phyloP scores from a whole-genome alignment of 2,888 invertebrate genomes.

The Erebia aethiops region DNA sequence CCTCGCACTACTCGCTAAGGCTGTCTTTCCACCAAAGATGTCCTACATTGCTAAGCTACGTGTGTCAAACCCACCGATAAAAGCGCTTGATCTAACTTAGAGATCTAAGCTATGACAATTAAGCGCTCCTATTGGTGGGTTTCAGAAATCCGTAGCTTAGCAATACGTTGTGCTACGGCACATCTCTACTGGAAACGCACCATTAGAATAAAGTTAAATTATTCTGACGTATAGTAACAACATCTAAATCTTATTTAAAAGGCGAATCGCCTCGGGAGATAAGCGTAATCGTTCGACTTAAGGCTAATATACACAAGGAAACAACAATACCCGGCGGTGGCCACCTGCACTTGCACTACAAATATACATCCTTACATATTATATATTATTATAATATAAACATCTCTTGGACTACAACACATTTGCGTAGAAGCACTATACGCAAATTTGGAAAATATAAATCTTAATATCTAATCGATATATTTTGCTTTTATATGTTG shows the following conservation, averaged over 20 bases:
- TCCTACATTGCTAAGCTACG: no score
- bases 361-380: slow-evolving; percentile 33
- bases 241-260: slow-evolving; percentile 74
- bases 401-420: slow-evolving; percentile 8
- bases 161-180: no score
- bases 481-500: neutral
- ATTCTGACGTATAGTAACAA: slow-evolving; percentile 69
- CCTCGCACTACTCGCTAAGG: slow-evolving; percentile 45
- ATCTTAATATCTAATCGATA: slow-evolving; percentile 9
- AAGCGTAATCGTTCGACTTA: slow-evolving; percentile 80
- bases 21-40: neutral
- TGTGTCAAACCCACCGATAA: no score
- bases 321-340: slow-evolving; percentile 53
- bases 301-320: slow-evolving; percentile 54
- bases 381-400: slow-evolving; percentile 20
- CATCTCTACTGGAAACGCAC: no score
- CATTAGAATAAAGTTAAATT: slow-evolving; percentile 58
- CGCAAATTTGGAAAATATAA: neutral
- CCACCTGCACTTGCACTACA: slow-evolving; percentile 36
- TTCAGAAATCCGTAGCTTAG: no score
- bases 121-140: no score
- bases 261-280: slow-evolving; percentile 68
- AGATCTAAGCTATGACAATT: no score
- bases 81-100: no score
- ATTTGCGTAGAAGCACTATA: neutral